phyloP scores from a whole-genome alignment of 2,113 vertebrate species.

The Uria lomvia region DNA sequence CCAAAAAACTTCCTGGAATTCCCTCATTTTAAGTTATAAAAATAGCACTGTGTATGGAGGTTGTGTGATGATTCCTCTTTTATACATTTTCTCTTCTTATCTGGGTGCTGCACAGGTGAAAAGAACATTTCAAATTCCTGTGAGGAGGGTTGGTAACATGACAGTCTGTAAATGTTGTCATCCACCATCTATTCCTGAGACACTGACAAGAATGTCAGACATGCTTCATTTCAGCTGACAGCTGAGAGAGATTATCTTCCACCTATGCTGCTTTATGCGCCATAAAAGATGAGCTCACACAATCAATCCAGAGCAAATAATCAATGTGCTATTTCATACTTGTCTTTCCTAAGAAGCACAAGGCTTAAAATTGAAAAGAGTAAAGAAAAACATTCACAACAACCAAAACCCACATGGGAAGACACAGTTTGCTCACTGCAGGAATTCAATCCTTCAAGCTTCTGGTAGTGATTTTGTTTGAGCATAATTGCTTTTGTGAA shows the following conservation, averaged over 20 bases:
- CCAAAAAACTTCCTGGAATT: neutral
- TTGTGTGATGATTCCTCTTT: neutral
- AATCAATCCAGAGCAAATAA: neutral
- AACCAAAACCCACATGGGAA: neutral
- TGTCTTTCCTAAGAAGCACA: neutral
- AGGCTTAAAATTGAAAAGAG: neutral
- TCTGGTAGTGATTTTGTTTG: neutral
- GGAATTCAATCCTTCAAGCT: neutral
- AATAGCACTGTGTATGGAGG: rapidly evolving
- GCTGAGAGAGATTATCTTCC: neutral
- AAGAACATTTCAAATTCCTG: neutral
- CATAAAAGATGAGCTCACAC: neutral
- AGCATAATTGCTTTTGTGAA: constrained; percentile 15
- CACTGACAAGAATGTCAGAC: neutral
- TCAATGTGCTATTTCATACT: neutral
- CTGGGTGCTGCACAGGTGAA: neutral
- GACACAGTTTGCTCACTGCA: neutral
- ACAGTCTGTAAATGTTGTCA: neutral
- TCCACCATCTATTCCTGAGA: neutral
- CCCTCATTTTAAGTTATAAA: neutral
- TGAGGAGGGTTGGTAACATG: neutral
- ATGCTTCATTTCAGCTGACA: neutral
- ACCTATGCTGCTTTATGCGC: neutral
- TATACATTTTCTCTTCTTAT: neutral
- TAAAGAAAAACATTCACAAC: neutral